Percentiles rank a stretch among this genome's conserved stretches.
Conservation (phyloP, 2,888 invertebrate species). For the Volucella inanis region DNA sequence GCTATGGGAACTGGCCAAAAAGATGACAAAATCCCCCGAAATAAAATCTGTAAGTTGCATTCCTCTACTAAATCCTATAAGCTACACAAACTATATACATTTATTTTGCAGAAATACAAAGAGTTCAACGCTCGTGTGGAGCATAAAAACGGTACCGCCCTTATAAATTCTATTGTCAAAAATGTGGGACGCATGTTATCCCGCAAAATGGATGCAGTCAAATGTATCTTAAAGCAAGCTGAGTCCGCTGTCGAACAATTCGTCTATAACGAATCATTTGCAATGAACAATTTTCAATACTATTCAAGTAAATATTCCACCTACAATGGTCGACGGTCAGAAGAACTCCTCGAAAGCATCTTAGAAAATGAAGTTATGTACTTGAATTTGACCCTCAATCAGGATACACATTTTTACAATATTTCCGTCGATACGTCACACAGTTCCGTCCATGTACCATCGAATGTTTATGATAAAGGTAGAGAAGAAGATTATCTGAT, state of each 20-base stretch:
- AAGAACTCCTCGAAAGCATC: slow-evolving; percentile 78
- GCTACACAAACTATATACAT: slow-evolving; percentile 1
- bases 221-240: slow-evolving; percentile 90
- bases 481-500: slow-evolving; percentile 75
- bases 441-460: slow-evolving; percentile 96
- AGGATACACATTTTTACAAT: slow-evolving; percentile 93
- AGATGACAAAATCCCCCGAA: slow-evolving; percentile 90
- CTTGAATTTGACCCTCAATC: slow-evolving; percentile 85
- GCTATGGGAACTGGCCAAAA: slow-evolving; percentile 90
- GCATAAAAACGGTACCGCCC: slow-evolving; percentile 90
- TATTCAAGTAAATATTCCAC: slow-evolving; percentile 92
- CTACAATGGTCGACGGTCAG: slow-evolving; percentile 80
- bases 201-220: slow-evolving; percentile 94
- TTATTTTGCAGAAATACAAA: slow-evolving; percentile 87
- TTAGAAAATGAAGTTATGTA: slow-evolving; percentile 83
- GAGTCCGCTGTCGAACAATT: slow-evolving; percentile 88
- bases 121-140: slow-evolving; percentile 91
- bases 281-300: slow-evolving; percentile 84
- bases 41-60: slow-evolving; percentile 87
- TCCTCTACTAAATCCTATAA: not conserved
- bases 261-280: slow-evolving; percentile 83
- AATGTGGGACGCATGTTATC: slow-evolving; percentile 93
- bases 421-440: slow-evolving; percentile 90
- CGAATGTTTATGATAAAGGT: slow-evolving; percentile 95
- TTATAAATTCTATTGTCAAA: slow-evolving; percentile 90